These are phyloP conservation scores for Lucifuga dentata DNA, from an alignment of 2,113 vertebrate species.

Conservation along the genomic window DNA sequence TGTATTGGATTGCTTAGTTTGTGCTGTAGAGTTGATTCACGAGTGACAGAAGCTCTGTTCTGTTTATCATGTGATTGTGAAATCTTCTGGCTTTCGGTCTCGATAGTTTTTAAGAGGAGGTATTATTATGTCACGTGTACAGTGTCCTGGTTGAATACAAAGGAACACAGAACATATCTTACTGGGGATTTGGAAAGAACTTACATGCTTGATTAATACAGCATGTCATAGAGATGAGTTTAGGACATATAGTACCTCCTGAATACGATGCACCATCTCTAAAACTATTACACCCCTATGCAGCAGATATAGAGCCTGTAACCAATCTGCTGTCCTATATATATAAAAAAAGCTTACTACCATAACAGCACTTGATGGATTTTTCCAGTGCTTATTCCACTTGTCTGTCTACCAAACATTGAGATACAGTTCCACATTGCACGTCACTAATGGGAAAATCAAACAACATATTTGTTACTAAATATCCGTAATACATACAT, in stretches of 20 bases:
- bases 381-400: constrained; percentile 36
- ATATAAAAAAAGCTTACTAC: constrained; percentile 33
- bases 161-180: neutral
- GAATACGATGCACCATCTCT: constrained; percentile 19
- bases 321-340: constrained; percentile 37
- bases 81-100: constrained; percentile 39
- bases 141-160: neutral
- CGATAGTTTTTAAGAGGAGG: neutral
- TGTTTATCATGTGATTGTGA: constrained; percentile 56
- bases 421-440: no score
- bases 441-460: constrained; percentile 1
- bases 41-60: constrained; percentile 51
- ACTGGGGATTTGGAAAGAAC: neutral
- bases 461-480: no score
- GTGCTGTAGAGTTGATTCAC: constrained; percentile 5
- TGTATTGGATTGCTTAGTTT: neutral
- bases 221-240: neutral
- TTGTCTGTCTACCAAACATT: neutral
- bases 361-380: constrained; percentile 41
- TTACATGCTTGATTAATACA: neutral
- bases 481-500: no score
- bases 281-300: constrained; percentile 7
- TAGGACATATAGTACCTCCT: neutral
- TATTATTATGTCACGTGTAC: neutral
- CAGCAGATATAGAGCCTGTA: constrained; percentile 39